These are phyloP conservation scores for Cheilosia urbana DNA, from an alignment of 2,888 invertebrate species.

Conservation along the genomic window DNA sequence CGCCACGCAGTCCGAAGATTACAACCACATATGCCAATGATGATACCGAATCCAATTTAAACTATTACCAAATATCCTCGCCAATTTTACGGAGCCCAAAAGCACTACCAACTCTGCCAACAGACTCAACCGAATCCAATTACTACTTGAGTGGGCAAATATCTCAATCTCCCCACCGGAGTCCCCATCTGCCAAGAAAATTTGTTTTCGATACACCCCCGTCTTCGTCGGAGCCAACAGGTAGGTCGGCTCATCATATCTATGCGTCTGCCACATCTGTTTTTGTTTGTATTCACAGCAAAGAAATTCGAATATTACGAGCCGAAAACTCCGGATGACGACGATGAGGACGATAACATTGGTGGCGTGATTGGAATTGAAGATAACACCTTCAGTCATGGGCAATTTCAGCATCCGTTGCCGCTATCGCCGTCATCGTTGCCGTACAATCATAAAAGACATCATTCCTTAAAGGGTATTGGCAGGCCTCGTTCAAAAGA, in stretches of 20 bases:
- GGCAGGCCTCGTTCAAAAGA: conserved; percentile 39
- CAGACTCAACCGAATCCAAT: conserved; percentile 78
- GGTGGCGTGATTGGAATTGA: conserved; percentile 38
- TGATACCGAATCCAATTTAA: conserved; percentile 78
- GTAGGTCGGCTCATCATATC: conserved; percentile 11
- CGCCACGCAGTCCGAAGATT: conserved; percentile 83
- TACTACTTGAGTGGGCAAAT: conserved; percentile 78
- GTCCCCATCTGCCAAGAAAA: conserved; percentile 86
- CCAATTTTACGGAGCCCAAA: conserved; percentile 78
- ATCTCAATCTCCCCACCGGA: conserved; percentile 80
- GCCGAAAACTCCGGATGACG: conserved; percentile 81
- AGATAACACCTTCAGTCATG: conserved; percentile 42
- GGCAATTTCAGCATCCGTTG: conserved; percentile 76
- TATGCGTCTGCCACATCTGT: neutral
- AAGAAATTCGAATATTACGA: conserved; percentile 83
- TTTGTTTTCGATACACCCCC: conserved; percentile 85
- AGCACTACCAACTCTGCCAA: conserved; percentile 76
- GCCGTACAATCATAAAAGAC: conserved; percentile 76
- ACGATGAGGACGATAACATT: conserved; percentile 77
- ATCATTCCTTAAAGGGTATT: conserved; percentile 59
- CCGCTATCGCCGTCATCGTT: conserved; percentile 78
- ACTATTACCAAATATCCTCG: conserved; percentile 82
- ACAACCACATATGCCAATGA: conserved; percentile 83
- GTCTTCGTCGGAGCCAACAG: conserved; percentile 60
- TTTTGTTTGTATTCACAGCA: conserved; percentile 48